Percentiles rank a stretch among this genome's conserved stretches.
phyloP scores from a whole-genome alignment of 2,113 vertebrate genomes.

The Daphoenositta chrysoptera region DNA sequence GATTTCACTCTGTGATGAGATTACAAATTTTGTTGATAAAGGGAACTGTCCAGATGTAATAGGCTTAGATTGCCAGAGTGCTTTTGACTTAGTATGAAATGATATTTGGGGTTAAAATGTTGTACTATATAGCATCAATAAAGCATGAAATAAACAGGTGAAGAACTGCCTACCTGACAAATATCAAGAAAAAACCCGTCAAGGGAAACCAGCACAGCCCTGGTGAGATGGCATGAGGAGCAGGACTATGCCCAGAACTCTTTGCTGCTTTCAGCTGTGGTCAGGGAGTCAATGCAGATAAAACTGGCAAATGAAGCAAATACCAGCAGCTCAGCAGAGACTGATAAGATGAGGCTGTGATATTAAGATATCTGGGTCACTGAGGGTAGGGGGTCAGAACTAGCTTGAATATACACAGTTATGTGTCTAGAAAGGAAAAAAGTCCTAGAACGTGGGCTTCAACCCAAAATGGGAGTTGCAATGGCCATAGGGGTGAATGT shows the following conservation, averaged over 20 bases:
- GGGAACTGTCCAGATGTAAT: constrained; percentile 32
- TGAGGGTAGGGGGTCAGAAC: not conserved
- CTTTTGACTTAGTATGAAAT: constrained; percentile 11
- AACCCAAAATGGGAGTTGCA: not conserved
- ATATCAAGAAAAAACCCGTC: not conserved
- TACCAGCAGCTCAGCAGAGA: not conserved
- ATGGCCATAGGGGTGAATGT: not conserved
- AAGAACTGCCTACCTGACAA: not conserved
- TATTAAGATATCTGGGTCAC: not conserved
- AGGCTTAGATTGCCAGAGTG: not conserved
- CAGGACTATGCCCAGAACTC: not conserved
- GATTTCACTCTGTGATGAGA: constrained; percentile 17
- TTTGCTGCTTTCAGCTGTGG: not conserved
- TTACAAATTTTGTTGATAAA: constrained; percentile 44
- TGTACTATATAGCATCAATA: not conserved
- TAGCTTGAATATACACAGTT: not conserved
- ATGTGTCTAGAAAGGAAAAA: not conserved
- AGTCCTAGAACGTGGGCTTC: not conserved
- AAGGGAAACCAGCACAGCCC: not conserved
- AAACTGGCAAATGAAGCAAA: not conserved
- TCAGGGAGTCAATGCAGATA: not conserved
- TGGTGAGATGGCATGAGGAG: not conserved
- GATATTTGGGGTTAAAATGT: not conserved
- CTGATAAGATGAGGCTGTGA: not conserved
- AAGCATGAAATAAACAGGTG: not conserved